Conservation (phyloP, 1,140 invertebrate genomes). For the Drosophila malerkotliana region DNA sequence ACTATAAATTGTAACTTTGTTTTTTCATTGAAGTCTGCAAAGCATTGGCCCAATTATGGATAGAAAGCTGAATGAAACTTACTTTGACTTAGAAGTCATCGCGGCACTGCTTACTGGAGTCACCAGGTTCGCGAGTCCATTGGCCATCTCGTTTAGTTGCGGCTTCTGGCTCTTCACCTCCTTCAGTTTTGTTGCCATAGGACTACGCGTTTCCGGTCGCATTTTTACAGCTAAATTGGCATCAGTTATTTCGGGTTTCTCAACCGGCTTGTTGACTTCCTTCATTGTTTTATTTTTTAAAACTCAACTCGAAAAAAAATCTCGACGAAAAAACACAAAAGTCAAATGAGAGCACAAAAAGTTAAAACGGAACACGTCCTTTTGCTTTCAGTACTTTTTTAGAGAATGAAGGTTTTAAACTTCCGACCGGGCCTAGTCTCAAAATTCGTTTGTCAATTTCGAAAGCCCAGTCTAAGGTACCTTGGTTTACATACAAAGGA, state of each 20-base stretch:
- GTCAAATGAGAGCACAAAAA: not conserved
- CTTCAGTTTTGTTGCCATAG: not conserved
- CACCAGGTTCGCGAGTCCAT: not conserved
- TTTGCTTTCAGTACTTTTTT: not conserved
- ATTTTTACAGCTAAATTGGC: not conserved
- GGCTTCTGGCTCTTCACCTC: slow-evolving; percentile 3
- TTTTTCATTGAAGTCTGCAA: too few relatives aligned
- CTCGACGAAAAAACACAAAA: not conserved
- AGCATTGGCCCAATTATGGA: too few relatives aligned
- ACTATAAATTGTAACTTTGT: too few relatives aligned
- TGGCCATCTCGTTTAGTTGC: slow-evolving; percentile 1
- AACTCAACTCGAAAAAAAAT: not conserved
- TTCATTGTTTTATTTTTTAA: not conserved
- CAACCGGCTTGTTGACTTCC: not conserved
- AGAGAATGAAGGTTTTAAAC: not conserved
- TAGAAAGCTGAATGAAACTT: too few relatives aligned
- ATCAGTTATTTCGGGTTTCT: not conserved
- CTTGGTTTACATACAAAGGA: not conserved
- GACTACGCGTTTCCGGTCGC: not conserved
- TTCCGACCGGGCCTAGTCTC: not conserved
- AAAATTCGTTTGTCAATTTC: not conserved
- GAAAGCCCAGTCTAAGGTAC: not conserved
- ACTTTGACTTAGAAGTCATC: not conserved
- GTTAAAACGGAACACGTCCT: not conserved
- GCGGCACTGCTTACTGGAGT: not conserved